Percentiles rank a stretch among this genome's conserved stretches.
Evolutionary conservation across 2,797 vertebrate genomes (phyloP).

Genomic region (Pogonophryne albipinna): DNA sequence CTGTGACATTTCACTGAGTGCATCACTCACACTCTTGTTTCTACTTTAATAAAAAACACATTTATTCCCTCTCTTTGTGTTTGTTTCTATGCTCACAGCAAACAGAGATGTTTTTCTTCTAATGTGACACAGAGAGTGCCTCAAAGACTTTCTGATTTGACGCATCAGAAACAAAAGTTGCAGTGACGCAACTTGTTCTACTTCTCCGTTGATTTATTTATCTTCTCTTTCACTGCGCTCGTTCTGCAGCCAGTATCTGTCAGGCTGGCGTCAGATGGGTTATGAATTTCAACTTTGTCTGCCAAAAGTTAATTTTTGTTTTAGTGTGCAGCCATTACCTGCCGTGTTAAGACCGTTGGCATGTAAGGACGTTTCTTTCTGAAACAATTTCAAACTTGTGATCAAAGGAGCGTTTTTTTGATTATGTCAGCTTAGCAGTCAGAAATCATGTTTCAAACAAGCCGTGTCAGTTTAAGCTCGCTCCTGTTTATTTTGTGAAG

Average conservation of each 20-base stretch:
- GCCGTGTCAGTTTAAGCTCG: constrained; percentile 11
- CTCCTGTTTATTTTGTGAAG: constrained; percentile 36
- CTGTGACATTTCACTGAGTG: constrained; percentile 11
- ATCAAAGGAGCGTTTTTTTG: constrained; percentile 48
- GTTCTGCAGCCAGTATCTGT: constrained; percentile 71
- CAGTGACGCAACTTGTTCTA: constrained; percentile 72
- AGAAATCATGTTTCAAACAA: constrained; percentile 28
- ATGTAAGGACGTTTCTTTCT: constrained; percentile 24
- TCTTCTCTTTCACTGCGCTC: constrained; percentile 38
- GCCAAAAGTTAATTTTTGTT: constrained; percentile 75
- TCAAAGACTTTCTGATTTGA: constrained; percentile 58
- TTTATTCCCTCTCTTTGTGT: constrained; percentile 34
- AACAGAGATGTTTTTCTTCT: constrained; percentile 43
- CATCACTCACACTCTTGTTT: constrained; percentile 31
- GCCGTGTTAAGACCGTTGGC: constrained; percentile 67
- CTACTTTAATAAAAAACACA: constrained; percentile 16
- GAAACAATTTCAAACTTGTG: constrained; percentile 40
- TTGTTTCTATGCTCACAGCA: constrained; percentile 27
- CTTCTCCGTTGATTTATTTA: constrained; percentile 64
- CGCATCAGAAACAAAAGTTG: constrained; percentile 69
- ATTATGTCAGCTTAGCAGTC: constrained; percentile 37
- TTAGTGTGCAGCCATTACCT: constrained; percentile 68
- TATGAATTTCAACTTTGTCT: constrained; percentile 68
- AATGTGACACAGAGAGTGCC: constrained; percentile 35
- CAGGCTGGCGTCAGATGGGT: constrained; percentile 73